A percentile compares a stretch with the other conserved stretches of the same genome.
Evolutionary conservation across 2,888 invertebrate species (phyloP).

Genomic region (Teinopalpus imperialis): DNA sequence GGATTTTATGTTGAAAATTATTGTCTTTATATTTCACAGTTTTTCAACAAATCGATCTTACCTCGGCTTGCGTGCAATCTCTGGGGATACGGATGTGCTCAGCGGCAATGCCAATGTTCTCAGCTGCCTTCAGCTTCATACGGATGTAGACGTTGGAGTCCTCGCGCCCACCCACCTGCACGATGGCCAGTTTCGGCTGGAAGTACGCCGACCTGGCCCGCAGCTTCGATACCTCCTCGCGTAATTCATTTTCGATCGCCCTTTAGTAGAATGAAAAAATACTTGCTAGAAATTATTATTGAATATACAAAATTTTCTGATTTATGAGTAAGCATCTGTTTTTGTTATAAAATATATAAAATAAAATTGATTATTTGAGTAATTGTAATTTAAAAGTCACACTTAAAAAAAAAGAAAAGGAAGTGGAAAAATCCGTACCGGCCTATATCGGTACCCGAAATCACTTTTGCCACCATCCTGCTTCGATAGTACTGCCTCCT

Average conservation of each 20-base stretch:
- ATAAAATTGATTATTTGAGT: too few species aligned
- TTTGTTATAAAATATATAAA: too few species aligned
- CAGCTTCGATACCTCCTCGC: constrained; percentile 84
- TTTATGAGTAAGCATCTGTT: too few species aligned
- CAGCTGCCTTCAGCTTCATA: constrained; percentile 96
- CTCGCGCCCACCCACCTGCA: constrained; percentile 97
- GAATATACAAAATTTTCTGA: too few species aligned
- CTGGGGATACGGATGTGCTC: constrained; percentile 90
- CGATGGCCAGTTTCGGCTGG: constrained; percentile 91
- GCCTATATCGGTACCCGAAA: constrained; percentile 87
- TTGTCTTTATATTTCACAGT: too few species aligned
- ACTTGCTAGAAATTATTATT: too few species aligned
- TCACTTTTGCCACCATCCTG: constrained; percentile 65
- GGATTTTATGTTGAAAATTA: too few species aligned
- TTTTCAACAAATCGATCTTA: too few species aligned
- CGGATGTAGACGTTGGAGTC: constrained; percentile 99
- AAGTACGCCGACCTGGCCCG: constrained; percentile 83
- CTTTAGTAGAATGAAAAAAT: too few species aligned
- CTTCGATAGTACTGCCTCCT: constrained; percentile 30
- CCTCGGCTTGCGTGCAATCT: constrained; percentile 90
- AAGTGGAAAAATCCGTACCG: constrained; percentile 84
- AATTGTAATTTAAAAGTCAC: too few species aligned
- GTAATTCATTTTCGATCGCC: constrained; percentile 86
- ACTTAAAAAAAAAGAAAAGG: constrained; percentile 7
- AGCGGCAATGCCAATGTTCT: constrained; percentile 93